Conservation (phyloP, 2,888 invertebrate genomes). For the Cryptocephalus moraei region DNA sequence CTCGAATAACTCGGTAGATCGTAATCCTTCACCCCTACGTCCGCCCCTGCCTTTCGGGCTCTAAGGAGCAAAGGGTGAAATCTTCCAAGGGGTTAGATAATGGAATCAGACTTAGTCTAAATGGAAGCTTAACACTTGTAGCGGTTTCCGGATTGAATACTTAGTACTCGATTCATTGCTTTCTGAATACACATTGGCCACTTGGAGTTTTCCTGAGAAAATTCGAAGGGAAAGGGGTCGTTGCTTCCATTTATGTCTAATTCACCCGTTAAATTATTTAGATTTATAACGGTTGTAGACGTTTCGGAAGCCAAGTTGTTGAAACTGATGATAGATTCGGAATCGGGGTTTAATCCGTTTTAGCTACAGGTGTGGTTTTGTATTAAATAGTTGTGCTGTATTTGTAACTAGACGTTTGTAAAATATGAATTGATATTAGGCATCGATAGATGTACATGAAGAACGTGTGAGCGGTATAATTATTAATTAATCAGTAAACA, state of each 20-base stretch:
- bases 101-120: conserved; percentile 41
- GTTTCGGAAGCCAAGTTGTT: not conserved
- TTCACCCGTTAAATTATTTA: conserved; percentile 36
- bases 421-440: too few relatives aligned
- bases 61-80: conserved; percentile 31
- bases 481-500: too few relatives aligned
- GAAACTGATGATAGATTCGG: too few relatives aligned
- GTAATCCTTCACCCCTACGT: not conserved
- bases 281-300: conserved; percentile 19
- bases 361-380: too few relatives aligned
- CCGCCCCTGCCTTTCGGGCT: conserved; percentile 8
- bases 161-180: conserved; percentile 37
- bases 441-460: too few relatives aligned
- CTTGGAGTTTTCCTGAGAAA: conserved; percentile 20
- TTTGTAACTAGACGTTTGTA: too few relatives aligned
- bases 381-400: too few relatives aligned
- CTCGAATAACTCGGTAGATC: too few relatives aligned
- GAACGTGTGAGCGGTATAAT: too few relatives aligned
- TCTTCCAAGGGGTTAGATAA: conserved; percentile 36
- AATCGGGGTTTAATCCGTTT: too few relatives aligned
- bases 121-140: conserved; percentile 40
- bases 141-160: conserved; percentile 39
- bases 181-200: conserved; percentile 33
- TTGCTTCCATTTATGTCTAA: conserved; percentile 25
- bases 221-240: conserved; percentile 1